Base-by-base conservation (phyloP, 2,888 invertebrate genomes). In the Drosophila melanocephala region DNA sequence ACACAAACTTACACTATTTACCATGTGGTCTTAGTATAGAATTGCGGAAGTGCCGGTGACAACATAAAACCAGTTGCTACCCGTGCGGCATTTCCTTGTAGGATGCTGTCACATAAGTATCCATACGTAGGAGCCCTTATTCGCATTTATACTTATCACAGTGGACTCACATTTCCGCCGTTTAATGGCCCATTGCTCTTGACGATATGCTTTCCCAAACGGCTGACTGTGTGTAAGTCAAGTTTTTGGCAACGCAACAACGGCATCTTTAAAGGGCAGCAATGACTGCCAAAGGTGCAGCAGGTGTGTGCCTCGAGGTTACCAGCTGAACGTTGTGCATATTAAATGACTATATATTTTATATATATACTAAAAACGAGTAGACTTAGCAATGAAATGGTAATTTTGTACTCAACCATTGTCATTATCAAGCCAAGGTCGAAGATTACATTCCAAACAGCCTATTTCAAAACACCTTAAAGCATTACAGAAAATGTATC, bases 141-240 rank as follows among this genome's bases (percentile, higher is more conserved):
- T 55, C 30, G 32, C 65, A 61, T 73, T 47, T 73, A 59, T 62
- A 37, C 58, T 76, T 71, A 67, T 79, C 66, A 63, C 69, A 64
- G 68, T 61, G 58, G 51, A 66, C 67, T 50, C 67, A 76, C 77
- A 64, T 79, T 77, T 79, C 61, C 55, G 73, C 55, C 79, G 58
- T 75, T 85, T 85, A 79, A 87, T 85, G 86, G 85, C 73, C 72
- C 79, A 79, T 89, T 77, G 74, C 75, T 72, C 79, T 77, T 81
- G 74, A 79, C 75, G 75, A 67, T 62, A 78, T 75, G 59, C 52
- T 64, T 62, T 66, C 52, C 28, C n/a, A 53, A 61, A 56, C 35
- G 58, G 26, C 69, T 68, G 32, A 37, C 59, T 58, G 44, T 28
- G 35, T 57, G 33, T 50, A 6, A 35, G 30, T 53, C 22, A 56